phyloP scores from a whole-genome alignment of 2,888 invertebrate genomes.

The Ichneumoninae sp. region DNA sequence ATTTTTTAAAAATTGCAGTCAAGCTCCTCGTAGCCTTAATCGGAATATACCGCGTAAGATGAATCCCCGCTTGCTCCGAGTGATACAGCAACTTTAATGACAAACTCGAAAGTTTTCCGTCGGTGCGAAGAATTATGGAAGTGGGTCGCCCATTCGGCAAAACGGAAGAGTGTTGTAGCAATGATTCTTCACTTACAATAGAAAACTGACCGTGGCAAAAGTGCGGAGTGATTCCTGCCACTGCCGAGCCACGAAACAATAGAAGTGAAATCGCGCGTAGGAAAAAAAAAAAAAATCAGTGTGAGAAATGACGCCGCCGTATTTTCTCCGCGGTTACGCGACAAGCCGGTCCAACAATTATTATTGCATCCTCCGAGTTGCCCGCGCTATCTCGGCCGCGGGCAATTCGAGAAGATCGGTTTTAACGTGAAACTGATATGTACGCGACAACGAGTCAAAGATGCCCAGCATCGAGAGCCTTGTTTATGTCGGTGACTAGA shows the following conservation, averaged over 20 bases:
- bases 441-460: conserved; percentile 75
- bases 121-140: conserved; percentile 6
- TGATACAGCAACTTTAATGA: conserved; percentile 5
- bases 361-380: conserved; percentile 50
- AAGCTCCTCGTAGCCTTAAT: background rate
- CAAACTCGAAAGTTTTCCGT: background rate
- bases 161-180: conserved; percentile 36
- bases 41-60: background rate
- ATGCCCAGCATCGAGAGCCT: conserved; percentile 82
- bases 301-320: conserved; percentile 47
- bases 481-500: conserved; percentile 81
- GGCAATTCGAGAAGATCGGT: background rate
- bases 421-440: background rate
- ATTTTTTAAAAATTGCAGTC: background rate
- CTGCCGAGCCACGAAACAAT: conserved; percentile 59
- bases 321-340: conserved; percentile 47
- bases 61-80: background rate
- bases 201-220: conserved; percentile 31
- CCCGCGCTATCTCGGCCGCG: background rate
- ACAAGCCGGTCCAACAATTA: conserved; percentile 11
- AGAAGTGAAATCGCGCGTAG: conserved; percentile 59
- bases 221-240: conserved; percentile 41
- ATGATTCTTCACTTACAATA: conserved; percentile 25
- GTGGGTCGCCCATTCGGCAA: conserved; percentile 29
- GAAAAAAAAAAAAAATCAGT: conserved; percentile 16